phyloP scores from a whole-genome alignment of 2,888 invertebrate species.

The Dermolepida albohirtum region DNA sequence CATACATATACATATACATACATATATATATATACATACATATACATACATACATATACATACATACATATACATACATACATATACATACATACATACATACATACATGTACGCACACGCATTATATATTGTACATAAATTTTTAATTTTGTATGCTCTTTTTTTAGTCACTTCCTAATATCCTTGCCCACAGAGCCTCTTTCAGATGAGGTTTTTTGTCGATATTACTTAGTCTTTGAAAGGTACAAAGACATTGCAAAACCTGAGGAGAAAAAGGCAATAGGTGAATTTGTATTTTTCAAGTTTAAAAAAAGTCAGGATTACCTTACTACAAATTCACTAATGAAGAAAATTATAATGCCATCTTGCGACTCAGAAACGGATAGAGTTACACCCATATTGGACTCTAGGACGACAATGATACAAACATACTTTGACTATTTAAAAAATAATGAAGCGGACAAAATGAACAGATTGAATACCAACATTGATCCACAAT shows the following conservation, averaged over 20 bases:
- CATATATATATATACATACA: too few species aligned
- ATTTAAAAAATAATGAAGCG: conserved; percentile 47
- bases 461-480: conserved; percentile 14
- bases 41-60: too few species aligned
- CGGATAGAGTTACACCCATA: conserved; percentile 47
- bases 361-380: conserved; percentile 45
- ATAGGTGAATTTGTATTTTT: conserved; percentile 52
- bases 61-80: too few species aligned
- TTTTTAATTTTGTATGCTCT: neutral
- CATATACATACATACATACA: too few species aligned
- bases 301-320: conserved; percentile 49
- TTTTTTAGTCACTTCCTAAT: conserved; percentile 52
- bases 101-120: too few species aligned
- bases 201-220: conserved; percentile 54
- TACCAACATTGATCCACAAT: conserved; percentile 5
- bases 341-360: conserved; percentile 50
- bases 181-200: conserved; percentile 47
- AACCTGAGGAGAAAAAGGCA: conserved; percentile 42
- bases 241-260: conserved; percentile 53
- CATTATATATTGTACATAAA: too few species aligned
- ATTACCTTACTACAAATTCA: conserved; percentile 49
- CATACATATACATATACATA: too few species aligned
- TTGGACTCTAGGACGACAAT: conserved; percentile 40
- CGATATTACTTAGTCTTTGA: conserved; percentile 55
- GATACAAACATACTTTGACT: conserved; percentile 51